phyloP scores from a whole-genome alignment of 2,113 vertebrate genomes.

The Carlito syrichta region DNA sequence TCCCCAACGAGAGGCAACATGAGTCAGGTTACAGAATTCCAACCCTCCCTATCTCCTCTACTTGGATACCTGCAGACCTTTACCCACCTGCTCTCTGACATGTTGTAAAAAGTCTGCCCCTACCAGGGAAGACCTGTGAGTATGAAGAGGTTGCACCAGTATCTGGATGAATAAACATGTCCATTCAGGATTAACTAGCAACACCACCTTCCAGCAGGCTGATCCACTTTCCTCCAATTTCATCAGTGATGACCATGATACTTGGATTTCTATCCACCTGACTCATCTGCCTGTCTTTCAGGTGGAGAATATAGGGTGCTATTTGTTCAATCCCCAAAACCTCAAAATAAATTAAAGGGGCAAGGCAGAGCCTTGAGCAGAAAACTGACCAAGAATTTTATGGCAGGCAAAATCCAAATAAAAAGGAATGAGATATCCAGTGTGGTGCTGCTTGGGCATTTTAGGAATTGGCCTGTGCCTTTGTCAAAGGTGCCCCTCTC shows the following conservation, averaged over 20 bases:
- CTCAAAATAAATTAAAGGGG: neutral
- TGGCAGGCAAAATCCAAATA: neutral
- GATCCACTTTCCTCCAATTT: neutral
- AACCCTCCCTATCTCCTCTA: neutral
- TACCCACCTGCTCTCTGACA: neutral
- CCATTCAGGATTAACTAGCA: neutral
- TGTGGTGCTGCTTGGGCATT: neutral
- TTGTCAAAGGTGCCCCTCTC: neutral
- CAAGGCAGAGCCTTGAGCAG: neutral
- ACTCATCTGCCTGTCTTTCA: neutral
- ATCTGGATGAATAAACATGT: neutral
- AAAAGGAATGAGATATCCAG: neutral
- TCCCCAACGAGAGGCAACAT: neutral
- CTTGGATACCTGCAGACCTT: neutral
- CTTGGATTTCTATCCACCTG: neutral
- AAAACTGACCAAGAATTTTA: neutral
- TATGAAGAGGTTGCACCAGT: neutral
- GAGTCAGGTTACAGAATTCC: neutral
- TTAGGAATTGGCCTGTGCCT: neutral
- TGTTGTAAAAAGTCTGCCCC: too few species aligned
- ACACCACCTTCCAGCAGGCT: neutral
- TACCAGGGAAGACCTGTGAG: neutral
- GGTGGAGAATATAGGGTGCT: neutral
- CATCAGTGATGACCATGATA: neutral
- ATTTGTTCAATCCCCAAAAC: neutral